A percentile compares a stretch with the other conserved stretches of the same genome.
Evolutionary conservation across 2,888 invertebrate species (phyloP).

Genomic region (Eupeodes luniger): DNA sequence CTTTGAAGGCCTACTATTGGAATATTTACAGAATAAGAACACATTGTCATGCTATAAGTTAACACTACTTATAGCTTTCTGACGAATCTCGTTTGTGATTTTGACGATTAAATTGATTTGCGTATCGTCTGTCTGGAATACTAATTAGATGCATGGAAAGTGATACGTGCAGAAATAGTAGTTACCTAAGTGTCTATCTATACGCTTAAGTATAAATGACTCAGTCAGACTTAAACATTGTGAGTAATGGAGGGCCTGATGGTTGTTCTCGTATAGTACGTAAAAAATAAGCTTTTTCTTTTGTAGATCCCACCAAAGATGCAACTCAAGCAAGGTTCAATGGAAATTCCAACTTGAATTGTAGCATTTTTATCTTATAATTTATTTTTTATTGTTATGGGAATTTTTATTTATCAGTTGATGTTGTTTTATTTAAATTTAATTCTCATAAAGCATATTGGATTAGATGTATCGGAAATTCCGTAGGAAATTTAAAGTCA

Average conservation of each 20-base stretch:
- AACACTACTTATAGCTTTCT: conserved; percentile 70
- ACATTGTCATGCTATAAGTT: conserved; percentile 41
- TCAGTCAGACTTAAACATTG: conserved; percentile 35
- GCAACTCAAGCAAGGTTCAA: conserved; percentile 14
- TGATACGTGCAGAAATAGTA: conserved; percentile 66
- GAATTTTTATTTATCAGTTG: conserved; percentile 28
- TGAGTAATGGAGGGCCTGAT: conserved; percentile 30
- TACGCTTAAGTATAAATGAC: conserved; percentile 40
- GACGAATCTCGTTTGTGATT: conserved; percentile 68
- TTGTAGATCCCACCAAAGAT: conserved; percentile 63
- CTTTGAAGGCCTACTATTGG: not conserved
- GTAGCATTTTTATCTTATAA: not conserved
- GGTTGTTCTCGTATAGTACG: conserved; percentile 7
- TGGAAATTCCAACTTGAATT: conserved; percentile 65
- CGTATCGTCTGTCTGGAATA: conserved; percentile 55
- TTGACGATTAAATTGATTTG: conserved; percentile 72
- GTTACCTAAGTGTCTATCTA: not conserved
- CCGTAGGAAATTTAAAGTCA: not conserved
- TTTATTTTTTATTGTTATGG: conserved; percentile 27
- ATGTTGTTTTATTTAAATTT: conserved; percentile 15
- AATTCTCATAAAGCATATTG: not conserved
- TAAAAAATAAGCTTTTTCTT: conserved; percentile 44
- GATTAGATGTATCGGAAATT: not conserved
- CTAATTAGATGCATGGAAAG: conserved; percentile 62
- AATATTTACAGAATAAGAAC: not conserved